phyloP scores from a whole-genome alignment of 1,140 invertebrate genomes.

The Hylaeus anthracinus region DNA sequence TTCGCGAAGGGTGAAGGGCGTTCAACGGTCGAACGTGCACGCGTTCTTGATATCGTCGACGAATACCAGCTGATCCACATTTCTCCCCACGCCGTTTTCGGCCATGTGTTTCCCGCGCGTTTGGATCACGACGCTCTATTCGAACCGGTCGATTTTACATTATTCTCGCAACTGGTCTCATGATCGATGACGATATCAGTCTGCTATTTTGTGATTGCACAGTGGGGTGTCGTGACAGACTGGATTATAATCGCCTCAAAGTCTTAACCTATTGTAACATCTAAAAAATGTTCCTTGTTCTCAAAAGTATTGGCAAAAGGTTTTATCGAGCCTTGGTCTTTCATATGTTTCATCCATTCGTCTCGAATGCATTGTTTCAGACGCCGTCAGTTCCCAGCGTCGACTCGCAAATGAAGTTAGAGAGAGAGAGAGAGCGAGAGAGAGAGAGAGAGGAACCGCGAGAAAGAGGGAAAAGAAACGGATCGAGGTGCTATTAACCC shows the following conservation, averaged over 20 bases:
- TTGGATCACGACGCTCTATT: conserved; percentile 18
- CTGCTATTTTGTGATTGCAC: too few relatives aligned
- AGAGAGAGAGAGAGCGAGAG: not conserved
- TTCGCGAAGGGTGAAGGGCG: conserved; percentile 59
- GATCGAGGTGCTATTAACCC: conserved; percentile 60
- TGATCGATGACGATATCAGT: too few relatives aligned
- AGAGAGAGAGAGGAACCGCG: too few relatives aligned
- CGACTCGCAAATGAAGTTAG: conserved; percentile 12
- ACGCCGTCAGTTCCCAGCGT: too few relatives aligned
- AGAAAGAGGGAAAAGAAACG: not conserved
- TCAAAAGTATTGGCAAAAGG: too few relatives aligned
- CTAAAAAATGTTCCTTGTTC: too few relatives aligned
- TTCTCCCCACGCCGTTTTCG: conserved; percentile 28
- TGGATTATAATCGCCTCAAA: too few relatives aligned
- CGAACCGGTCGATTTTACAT: conserved; percentile 23
- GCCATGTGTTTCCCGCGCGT: conserved; percentile 67
- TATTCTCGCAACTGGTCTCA: not conserved
- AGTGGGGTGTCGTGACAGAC: too few relatives aligned
- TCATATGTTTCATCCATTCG: too few relatives aligned
- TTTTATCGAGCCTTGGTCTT: too few relatives aligned
- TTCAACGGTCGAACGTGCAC: conserved; percentile 57
- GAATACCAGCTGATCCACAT: conserved; percentile 63
- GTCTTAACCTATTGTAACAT: too few relatives aligned
- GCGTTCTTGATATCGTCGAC: conserved; percentile 39
- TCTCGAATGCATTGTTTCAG: too few relatives aligned